Evolutionary conservation across 2,113 vertebrate species (phyloP).

Genomic region (Nothoprocta pentlandii): DNA sequence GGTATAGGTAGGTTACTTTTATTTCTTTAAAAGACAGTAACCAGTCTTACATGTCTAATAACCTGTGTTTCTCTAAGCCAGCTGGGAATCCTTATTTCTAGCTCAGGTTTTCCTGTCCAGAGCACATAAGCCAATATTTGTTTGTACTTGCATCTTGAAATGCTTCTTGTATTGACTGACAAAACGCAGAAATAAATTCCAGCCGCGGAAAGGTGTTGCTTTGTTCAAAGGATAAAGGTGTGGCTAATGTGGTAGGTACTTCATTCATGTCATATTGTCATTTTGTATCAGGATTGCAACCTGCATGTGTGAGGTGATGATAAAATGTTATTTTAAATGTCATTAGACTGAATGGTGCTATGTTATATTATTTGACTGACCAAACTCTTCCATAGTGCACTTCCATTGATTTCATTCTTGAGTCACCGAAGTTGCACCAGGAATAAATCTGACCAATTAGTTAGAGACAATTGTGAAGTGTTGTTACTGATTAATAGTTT

Average conservation of each 20-base stretch:
- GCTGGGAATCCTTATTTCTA: conserved; percentile 63
- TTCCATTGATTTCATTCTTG: neutral
- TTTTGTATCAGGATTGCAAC: conserved; percentile 55
- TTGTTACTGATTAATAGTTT: neutral
- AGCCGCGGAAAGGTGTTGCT: conserved; percentile 28
- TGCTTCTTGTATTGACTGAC: conserved; percentile 58
- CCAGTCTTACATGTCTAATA: conserved; percentile 45
- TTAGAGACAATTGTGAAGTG: conserved; percentile 14
- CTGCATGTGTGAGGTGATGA: conserved; percentile 66
- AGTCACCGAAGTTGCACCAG: conserved; percentile 8
- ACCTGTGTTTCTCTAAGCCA: conserved; percentile 46
- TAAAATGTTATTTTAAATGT: conserved; percentile 63
- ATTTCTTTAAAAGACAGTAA: neutral
- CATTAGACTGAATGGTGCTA: conserved; percentile 53
- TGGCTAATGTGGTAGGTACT: conserved; percentile 31
- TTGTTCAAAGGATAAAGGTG: neutral
- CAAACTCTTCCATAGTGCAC: conserved; percentile 38
- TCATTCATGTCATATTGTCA: conserved; percentile 2
- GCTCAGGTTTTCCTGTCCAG: conserved; percentile 60
- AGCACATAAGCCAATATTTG: conserved; percentile 70
- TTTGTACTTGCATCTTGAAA: conserved; percentile 71
- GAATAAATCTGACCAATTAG: conserved; percentile 19
- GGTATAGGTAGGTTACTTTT: conserved; percentile 35
- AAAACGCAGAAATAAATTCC: conserved; percentile 49
- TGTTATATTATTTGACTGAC: neutral